These are phyloP conservation scores for Clusia tigrina DNA, from an alignment of 2,888 invertebrate species.

Conservation along the genomic window DNA sequence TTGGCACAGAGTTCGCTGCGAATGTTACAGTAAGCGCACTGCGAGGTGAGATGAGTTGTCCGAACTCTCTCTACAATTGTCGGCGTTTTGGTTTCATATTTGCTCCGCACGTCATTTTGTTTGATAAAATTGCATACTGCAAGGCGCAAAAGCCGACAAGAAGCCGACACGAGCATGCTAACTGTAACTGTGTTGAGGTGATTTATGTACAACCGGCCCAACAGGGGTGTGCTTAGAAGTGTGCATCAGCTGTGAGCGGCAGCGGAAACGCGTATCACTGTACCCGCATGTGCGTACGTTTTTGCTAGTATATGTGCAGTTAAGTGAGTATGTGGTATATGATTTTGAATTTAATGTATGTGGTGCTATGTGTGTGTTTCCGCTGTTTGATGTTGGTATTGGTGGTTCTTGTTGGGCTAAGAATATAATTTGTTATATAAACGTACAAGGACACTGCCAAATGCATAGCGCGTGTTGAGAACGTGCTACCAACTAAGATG, in stretches of 20 bases:
- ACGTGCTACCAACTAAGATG: neutral
- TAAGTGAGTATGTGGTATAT: neutral
- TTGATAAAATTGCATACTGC: conserved; percentile 11
- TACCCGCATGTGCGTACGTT: neutral
- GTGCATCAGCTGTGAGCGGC: conserved; percentile 16
- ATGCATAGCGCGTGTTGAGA: conserved; percentile 23
- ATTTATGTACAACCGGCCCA: neutral
- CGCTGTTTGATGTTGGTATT: neutral
- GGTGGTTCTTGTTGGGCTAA: conserved; percentile 15
- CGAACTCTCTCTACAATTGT: neutral
- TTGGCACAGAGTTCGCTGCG: too few relatives aligned
- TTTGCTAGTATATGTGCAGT: neutral
- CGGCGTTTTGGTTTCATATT: neutral
- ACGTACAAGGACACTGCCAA: conserved; percentile 52
- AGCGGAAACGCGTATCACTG: conserved; percentile 8
- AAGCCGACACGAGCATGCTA: neutral
- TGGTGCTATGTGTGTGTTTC: neutral
- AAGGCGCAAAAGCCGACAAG: conserved; percentile 5
- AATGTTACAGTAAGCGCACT: too few relatives aligned
- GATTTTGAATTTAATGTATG: too few relatives aligned
- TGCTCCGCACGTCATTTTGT: neutral
- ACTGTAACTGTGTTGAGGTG: too few relatives aligned
- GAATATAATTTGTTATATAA: conserved; percentile 50
- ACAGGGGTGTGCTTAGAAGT: conserved; percentile 1
- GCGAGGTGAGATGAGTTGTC: too few relatives aligned